Conservation (phyloP, 2,888 invertebrate species). For the Papilio demoleus region DNA sequence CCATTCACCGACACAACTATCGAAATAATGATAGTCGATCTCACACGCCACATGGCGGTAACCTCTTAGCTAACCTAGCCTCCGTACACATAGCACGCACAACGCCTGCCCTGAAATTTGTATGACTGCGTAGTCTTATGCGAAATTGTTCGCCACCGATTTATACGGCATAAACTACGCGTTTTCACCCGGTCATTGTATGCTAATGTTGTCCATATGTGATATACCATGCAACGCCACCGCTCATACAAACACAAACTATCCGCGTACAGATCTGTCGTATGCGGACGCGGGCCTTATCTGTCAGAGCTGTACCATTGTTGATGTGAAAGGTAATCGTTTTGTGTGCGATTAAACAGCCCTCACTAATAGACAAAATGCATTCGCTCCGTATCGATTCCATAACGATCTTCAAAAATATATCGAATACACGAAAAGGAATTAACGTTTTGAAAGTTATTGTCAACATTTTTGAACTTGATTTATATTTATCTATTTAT, state of each 20-base stretch:
- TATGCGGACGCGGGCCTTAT: conserved; percentile 9
- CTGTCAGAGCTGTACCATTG: conserved; percentile 12
- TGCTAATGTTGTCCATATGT: conserved; percentile 20
- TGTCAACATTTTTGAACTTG: too few species aligned
- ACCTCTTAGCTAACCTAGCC: too few species aligned
- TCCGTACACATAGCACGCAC: too few species aligned
- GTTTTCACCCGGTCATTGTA: conserved; percentile 33
- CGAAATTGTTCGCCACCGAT: background rate
- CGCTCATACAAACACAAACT: conserved; percentile 6
- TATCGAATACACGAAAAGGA: too few species aligned
- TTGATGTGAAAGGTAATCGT: conserved; percentile 10
- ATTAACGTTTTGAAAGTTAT: too few species aligned
- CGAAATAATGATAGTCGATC: too few species aligned
- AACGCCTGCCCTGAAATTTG: too few species aligned
- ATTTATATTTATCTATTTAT: too few species aligned
- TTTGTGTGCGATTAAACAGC: background rate
- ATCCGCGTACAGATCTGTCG: conserved; percentile 15
- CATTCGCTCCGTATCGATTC: too few species aligned
- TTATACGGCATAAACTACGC: background rate
- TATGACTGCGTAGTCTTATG: background rate
- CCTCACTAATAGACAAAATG: background rate
- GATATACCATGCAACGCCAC: background rate
- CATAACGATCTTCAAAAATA: background rate
- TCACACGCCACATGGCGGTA: too few species aligned
- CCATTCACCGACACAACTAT: too few species aligned